Percentiles rank a stretch among this genome's conserved stretches.
These are phyloP conservation scores for Callosobruchus maculatus DNA, from an alignment of 2,888 invertebrate genomes.

Conservation along the genomic window DNA sequence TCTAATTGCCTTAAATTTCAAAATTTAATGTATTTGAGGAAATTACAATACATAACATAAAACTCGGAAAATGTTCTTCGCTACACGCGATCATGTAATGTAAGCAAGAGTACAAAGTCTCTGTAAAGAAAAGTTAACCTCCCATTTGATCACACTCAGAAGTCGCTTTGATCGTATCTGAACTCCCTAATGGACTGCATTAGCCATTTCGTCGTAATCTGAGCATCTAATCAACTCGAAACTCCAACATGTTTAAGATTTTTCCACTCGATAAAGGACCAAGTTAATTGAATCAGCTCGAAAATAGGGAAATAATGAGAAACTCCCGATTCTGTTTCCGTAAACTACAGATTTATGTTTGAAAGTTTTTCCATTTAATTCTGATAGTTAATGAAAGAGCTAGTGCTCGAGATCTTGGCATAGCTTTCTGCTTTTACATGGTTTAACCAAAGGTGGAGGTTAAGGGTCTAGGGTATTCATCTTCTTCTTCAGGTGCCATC, in stretches of 20 bases:
- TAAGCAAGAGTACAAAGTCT: no score
- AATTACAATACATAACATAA: no score
- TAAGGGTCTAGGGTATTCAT: no score
- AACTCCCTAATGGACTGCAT: background rate
- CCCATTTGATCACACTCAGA: no score
- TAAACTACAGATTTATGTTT: conserved; percentile 33
- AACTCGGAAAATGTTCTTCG: no score
- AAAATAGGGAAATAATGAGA: background rate
- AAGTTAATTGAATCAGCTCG: background rate
- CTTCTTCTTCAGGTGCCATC: no score
- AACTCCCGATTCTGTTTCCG: background rate
- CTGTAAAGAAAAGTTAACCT: no score
- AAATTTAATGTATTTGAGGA: no score
- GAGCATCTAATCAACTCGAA: background rate
- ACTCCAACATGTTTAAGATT: background rate
- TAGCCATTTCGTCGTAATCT: background rate
- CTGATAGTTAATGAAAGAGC: conserved; percentile 37
- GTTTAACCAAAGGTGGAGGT: background rate
- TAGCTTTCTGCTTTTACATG: background rate
- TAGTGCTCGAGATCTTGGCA: conserved; percentile 11
- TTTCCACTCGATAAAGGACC: background rate
- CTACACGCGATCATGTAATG: no score
- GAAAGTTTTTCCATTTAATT: conserved; percentile 41
- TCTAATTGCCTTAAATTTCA: no score
- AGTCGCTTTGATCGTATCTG: background rate